Percentiles rank a stretch among this genome's conserved stretches.
phyloP scores from a whole-genome alignment of 2,113 vertebrate genomes.

The Halcyon malimbica region DNA sequence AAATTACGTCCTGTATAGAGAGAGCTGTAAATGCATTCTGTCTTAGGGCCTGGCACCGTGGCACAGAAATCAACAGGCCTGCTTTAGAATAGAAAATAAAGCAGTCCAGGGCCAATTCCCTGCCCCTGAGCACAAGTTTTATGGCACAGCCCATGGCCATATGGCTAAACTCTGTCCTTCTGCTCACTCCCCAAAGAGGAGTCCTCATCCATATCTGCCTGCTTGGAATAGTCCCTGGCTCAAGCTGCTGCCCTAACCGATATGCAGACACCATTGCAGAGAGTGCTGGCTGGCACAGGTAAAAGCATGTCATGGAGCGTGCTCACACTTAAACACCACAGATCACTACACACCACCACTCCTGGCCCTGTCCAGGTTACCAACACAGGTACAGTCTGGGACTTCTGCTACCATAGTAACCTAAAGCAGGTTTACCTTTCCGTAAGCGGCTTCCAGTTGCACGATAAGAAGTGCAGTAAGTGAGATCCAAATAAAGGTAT shows the following conservation, averaged over 20 bases:
- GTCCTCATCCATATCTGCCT: not conserved
- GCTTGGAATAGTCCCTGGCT: not conserved
- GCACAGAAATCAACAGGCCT: slow-evolving; percentile 21
- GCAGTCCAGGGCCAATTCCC: slow-evolving; percentile 34
- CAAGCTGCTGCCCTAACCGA: not conserved
- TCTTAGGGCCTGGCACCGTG: not conserved
- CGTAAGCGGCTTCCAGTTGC: not conserved
- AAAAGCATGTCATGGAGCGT: not conserved
- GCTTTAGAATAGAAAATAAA: slow-evolving; percentile 43
- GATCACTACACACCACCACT: not conserved
- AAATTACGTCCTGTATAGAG: slow-evolving; percentile 30
- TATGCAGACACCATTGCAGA: not conserved
- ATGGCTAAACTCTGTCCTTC: slow-evolving; percentile 54
- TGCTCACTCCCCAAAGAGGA: slow-evolving; percentile 24
- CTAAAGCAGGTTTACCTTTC: not conserved
- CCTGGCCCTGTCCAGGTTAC: not conserved
- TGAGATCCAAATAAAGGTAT: not conserved
- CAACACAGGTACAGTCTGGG: not conserved
- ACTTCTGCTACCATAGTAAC: not conserved
- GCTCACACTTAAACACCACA: not conserved
- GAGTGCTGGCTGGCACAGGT: not conserved
- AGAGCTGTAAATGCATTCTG: slow-evolving; percentile 43
- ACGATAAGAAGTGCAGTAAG: not conserved
- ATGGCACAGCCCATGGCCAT: slow-evolving; percentile 47
- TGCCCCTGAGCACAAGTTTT: slow-evolving; percentile 35